These are phyloP conservation scores for Drosophila recens DNA, from an alignment of 2,888 invertebrate genomes.

Conservation along the genomic window DNA sequence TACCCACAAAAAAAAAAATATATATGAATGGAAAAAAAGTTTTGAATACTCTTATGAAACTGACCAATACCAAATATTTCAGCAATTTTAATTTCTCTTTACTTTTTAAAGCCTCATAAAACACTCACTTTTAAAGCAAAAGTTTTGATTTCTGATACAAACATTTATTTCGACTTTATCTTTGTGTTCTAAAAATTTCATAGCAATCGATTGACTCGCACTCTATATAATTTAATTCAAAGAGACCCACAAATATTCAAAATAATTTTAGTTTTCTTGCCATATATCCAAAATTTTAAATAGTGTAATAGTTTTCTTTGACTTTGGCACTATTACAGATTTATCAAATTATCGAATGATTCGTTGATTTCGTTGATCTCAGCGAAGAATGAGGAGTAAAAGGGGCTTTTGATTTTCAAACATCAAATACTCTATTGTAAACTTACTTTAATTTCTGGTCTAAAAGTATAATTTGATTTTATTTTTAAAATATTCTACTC, in stretches of 20 bases:
- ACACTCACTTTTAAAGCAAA: neutral
- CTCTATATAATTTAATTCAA: neutral
- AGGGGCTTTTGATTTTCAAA: too few relatives aligned
- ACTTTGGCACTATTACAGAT: too few relatives aligned
- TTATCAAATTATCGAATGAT: too few relatives aligned
- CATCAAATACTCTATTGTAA: too few relatives aligned
- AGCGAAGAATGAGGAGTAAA: too few relatives aligned
- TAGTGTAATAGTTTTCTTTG: too few relatives aligned
- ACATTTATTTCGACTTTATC: neutral
- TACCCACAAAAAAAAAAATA: neutral
- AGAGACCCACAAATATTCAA: too few relatives aligned
- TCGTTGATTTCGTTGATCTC: too few relatives aligned
- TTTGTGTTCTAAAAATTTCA: neutral
- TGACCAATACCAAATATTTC: too few relatives aligned
- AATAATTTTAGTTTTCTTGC: neutral
- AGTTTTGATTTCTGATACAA: neutral
- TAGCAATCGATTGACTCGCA: neutral
- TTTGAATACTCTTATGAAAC: slow-evolving; percentile 20
- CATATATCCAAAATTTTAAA: too few relatives aligned
- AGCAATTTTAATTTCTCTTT: too few relatives aligned
- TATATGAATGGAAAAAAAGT: neutral
- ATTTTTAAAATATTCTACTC: too few relatives aligned
- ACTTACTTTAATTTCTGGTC: neutral
- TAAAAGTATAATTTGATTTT: neutral
- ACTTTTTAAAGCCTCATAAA: neutral